Evolutionary conservation across 1,140 invertebrate species (phyloP).

Genomic region (Drosophila lacertosa): DNA sequence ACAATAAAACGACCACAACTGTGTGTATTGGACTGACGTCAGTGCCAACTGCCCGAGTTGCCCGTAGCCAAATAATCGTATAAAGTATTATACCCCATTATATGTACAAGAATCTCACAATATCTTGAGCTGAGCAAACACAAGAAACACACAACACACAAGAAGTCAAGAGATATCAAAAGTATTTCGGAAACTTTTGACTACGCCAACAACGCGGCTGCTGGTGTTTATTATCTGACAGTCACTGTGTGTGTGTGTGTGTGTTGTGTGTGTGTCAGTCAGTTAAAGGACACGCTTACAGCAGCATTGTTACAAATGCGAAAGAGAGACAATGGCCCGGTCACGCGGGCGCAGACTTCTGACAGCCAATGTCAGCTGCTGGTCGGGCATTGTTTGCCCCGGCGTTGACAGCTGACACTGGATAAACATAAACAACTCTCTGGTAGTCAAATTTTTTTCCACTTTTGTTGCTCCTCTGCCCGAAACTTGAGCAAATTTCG

Average conservation of each 20-base stretch:
- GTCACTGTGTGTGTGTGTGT: not conserved
- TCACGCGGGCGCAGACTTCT: slow-evolving; percentile 55
- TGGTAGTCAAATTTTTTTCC: not conserved
- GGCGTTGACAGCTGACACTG: slow-evolving; percentile 56
- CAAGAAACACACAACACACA: not conserved
- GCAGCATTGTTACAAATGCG: slow-evolving; percentile 10
- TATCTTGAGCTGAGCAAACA: slow-evolving; percentile 47
- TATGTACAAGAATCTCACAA: slow-evolving; percentile 32
- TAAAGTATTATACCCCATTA: slow-evolving; percentile 22
- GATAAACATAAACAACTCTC: slow-evolving; percentile 56
- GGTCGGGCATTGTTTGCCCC: slow-evolving; percentile 27
- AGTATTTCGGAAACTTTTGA: slow-evolving; percentile 30
- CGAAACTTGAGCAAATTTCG: slow-evolving; percentile 51
- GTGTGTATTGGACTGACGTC: slow-evolving; percentile 50
- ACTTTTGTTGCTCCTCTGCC: not conserved
- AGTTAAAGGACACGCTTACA: slow-evolving; percentile 53
- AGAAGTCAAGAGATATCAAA: slow-evolving; percentile 13
- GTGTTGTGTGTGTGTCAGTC: slow-evolving; percentile 28
- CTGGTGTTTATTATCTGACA: not conserved
- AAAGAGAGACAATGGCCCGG: slow-evolving; percentile 26
- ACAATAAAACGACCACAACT: slow-evolving; percentile 39
- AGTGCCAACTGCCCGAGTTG: slow-evolving; percentile 1
- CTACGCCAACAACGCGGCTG: too few relatives aligned
- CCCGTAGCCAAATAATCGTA: slow-evolving; percentile 35
- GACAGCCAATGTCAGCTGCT: slow-evolving; percentile 40